These are phyloP conservation scores for Oegoconia quadripuncta DNA, from an alignment of 2,888 invertebrate species.

Conservation along the genomic window DNA sequence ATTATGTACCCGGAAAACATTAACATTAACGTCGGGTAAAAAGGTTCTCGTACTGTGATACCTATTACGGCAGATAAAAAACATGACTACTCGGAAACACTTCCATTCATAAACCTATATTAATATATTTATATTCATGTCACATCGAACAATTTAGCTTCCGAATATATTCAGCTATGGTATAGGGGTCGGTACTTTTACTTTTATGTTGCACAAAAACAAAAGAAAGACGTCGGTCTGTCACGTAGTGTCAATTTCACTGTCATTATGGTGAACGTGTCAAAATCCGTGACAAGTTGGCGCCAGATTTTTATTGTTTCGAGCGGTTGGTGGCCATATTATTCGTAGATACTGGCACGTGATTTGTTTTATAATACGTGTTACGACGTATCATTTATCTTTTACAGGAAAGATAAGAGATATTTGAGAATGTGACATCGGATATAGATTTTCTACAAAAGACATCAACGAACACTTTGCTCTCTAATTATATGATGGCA, in stretches of 20 bases:
- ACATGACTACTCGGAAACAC: slow-evolving; percentile 37
- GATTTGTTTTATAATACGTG: slow-evolving; percentile 5
- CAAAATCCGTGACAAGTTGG: slow-evolving; percentile 64
- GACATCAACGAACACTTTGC: slow-evolving; percentile 14
- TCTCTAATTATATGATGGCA: too few relatives aligned
- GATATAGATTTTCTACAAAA: too few relatives aligned
- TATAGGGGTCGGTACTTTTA: slow-evolving; percentile 53
- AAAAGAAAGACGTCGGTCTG: slow-evolving; percentile 32
- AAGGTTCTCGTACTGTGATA: too few relatives aligned
- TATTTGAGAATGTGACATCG: too few relatives aligned
- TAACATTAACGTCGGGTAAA: too few relatives aligned
- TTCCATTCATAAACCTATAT: slow-evolving; percentile 38
- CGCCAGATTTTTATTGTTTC: slow-evolving; percentile 69
- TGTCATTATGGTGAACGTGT: slow-evolving; percentile 69
- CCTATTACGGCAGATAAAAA: slow-evolving; percentile 27
- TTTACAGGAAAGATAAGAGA: too few relatives aligned
- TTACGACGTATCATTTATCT: background rate
- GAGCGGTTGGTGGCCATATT: slow-evolving; percentile 32
- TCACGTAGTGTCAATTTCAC: slow-evolving; percentile 71
- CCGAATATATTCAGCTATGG: slow-evolving; percentile 56
- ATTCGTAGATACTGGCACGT: slow-evolving; percentile 2
- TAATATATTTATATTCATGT: slow-evolving; percentile 43
- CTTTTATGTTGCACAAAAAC: slow-evolving; percentile 41
- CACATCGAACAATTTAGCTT: slow-evolving; percentile 48
- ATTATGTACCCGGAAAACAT: too few relatives aligned